Conservation (phyloP, 2,113 vertebrate genomes). For the Neotragus moschatus region DNA sequence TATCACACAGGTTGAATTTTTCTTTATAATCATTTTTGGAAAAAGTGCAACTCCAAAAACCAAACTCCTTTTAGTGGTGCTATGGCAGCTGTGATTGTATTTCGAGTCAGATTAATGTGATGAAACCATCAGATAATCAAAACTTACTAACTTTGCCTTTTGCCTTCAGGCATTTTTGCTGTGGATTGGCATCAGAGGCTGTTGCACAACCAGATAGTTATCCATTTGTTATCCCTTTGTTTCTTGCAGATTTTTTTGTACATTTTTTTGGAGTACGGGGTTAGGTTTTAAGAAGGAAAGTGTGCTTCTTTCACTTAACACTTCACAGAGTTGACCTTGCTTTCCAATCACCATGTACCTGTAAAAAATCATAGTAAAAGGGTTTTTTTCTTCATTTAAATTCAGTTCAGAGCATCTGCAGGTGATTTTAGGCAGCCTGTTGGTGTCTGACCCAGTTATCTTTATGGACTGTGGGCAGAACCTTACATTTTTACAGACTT, state of each 20-base stretch:
- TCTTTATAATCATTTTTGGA: not conserved
- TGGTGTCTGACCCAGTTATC: not conserved
- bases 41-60: slow-evolving; percentile 27
- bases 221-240: not conserved
- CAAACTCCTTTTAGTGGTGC: slow-evolving; percentile 40
- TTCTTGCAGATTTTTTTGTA: not conserved
- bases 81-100: slow-evolving; percentile 38
- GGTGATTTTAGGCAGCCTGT: not conserved
- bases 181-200: slow-evolving; percentile 27
- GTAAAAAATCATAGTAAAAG: slow-evolving; percentile 47
- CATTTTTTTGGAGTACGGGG: not conserved
- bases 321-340: slow-evolving; percentile 51
- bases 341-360: slow-evolving; percentile 53
- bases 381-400: not conserved
- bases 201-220: not conserved
- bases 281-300: slow-evolving; percentile 48
- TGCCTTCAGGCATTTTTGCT: slow-evolving; percentile 10
- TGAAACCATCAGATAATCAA: slow-evolving; percentile 10
- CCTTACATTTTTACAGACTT: not conserved
- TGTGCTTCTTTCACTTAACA: slow-evolving; percentile 42
- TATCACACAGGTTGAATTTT: not conserved
- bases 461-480: not conserved
- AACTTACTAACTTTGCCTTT: not conserved
- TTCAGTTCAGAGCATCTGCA: slow-evolving; percentile 16
- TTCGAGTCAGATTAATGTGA: not conserved